Percentiles rank a stretch among this genome's conserved stretches.
Conservation (phyloP, 2,888 invertebrate species). For the Leptopterna dolabrata region DNA sequence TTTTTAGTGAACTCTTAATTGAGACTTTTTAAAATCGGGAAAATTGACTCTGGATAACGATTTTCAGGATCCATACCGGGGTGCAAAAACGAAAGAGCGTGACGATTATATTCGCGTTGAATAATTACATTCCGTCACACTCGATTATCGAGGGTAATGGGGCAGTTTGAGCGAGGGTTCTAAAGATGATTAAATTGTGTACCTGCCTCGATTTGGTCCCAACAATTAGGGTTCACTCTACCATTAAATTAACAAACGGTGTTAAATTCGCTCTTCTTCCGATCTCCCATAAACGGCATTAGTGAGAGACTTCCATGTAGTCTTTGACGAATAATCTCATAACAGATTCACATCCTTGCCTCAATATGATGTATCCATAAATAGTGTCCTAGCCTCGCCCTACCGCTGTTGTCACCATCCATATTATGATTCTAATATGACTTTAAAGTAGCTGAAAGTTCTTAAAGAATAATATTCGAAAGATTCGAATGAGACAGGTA, state of each 20-base stretch:
- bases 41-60: not conserved
- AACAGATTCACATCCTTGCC: not conserved
- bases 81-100: not conserved
- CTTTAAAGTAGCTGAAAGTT: too few species aligned
- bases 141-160: slow-evolving; percentile 31
- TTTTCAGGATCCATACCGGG: not conserved
- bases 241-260: slow-evolving; percentile 15
- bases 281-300: not conserved
- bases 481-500: too few species aligned
- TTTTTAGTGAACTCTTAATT: not conserved
- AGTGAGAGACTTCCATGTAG: not conserved
- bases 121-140: slow-evolving; percentile 34
- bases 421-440: too few species aligned
- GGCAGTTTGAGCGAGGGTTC: not conserved
- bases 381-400: too few species aligned
- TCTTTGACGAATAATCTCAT: not conserved
- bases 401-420: too few species aligned
- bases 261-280: not conserved
- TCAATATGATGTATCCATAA: not conserved
- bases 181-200: slow-evolving; percentile 20
- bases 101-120: slow-evolving; percentile 18
- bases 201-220: slow-evolving; percentile 4
- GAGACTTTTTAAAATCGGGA: not conserved
- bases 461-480: too few species aligned
- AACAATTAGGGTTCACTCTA: slow-evolving; percentile 15